A percentile compares a stretch with the other conserved stretches of the same genome.
Evolutionary conservation across 2,113 vertebrate species (phyloP).

Genomic region (Otocyon megalotis): DNA sequence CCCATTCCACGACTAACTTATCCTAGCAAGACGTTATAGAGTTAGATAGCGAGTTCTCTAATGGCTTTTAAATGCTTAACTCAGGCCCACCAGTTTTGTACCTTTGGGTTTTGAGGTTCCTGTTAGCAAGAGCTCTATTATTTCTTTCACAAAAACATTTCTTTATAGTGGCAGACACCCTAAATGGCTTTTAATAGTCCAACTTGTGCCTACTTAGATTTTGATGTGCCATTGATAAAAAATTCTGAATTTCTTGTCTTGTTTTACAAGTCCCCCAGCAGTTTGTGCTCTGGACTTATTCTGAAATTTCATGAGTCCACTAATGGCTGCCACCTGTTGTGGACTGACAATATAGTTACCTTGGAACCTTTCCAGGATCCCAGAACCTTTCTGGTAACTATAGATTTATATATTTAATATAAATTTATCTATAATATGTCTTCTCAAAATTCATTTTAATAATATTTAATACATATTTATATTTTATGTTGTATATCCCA

Average conservation of each 20-base stretch:
- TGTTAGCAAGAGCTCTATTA: background rate
- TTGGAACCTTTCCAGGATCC: background rate
- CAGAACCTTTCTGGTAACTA: background rate
- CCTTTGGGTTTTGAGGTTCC: background rate
- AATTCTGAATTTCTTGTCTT: background rate
- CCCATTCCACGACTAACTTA: background rate
- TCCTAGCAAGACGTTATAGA: background rate
- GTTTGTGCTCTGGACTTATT: background rate
- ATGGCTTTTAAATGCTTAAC: background rate
- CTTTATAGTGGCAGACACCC: background rate
- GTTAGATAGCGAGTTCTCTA: background rate
- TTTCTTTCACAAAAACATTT: background rate
- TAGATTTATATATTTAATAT: background rate
- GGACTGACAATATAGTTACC: background rate
- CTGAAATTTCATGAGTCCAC: background rate
- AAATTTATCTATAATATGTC: background rate
- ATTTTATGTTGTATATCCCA: background rate
- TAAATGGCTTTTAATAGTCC: background rate
- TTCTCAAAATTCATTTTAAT: background rate
- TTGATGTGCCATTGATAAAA: background rate
- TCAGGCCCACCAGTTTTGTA: background rate
- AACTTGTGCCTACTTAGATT: background rate
- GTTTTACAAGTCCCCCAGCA: background rate
- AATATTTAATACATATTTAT: background rate
- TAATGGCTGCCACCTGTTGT: background rate